A percentile compares a stretch with the other conserved stretches of the same genome.
phyloP scores from a whole-genome alignment of 2,797 vertebrate species.

The Characodon lateralis region DNA sequence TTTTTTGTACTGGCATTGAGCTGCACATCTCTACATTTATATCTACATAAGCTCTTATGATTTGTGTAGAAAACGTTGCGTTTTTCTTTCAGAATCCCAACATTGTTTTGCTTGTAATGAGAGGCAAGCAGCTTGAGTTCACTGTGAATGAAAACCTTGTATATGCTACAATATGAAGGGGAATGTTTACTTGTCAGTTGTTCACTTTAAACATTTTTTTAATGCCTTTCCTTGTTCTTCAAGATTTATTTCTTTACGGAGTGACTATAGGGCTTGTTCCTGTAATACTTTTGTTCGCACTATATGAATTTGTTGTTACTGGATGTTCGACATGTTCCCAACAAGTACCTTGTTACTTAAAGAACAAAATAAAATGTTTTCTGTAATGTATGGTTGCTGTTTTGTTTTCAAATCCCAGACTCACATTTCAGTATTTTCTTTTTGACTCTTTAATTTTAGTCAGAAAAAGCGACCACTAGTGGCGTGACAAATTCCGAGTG shows the following conservation, averaged over 20 bases:
- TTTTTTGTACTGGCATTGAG: conserved; percentile 38
- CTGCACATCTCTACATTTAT: conserved; percentile 27
- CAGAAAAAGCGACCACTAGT: conserved; percentile 70
- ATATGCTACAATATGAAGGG: conserved; percentile 36
- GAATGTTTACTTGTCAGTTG: conserved; percentile 27
- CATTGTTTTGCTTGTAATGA: conserved; percentile 59
- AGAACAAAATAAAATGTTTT: conserved; percentile 64
- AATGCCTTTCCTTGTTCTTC: conserved; percentile 36
- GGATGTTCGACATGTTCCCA: conserved; percentile 46
- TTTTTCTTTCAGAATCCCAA: conserved; percentile 55
- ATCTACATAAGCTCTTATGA: conserved; percentile 63
- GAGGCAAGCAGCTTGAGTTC: conserved; percentile 38
- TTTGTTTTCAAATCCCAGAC: background rate
- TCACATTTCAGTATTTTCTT: background rate
- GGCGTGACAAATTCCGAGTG: conserved; percentile 84
- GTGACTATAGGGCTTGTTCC: conserved; percentile 16
- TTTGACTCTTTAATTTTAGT: conserved; percentile 46
- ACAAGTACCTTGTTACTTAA: conserved; percentile 34
- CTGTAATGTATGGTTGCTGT: conserved; percentile 12
- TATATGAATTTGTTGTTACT: conserved; percentile 58
- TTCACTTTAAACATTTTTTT: conserved; percentile 37
- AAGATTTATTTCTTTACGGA: conserved; percentile 38
- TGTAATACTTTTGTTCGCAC: conserved; percentile 27
- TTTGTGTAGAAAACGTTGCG: conserved; percentile 51
- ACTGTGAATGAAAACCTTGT: conserved; percentile 49